Conservation (phyloP, 1,140 invertebrate species). For the Bombus pascuorum region DNA sequence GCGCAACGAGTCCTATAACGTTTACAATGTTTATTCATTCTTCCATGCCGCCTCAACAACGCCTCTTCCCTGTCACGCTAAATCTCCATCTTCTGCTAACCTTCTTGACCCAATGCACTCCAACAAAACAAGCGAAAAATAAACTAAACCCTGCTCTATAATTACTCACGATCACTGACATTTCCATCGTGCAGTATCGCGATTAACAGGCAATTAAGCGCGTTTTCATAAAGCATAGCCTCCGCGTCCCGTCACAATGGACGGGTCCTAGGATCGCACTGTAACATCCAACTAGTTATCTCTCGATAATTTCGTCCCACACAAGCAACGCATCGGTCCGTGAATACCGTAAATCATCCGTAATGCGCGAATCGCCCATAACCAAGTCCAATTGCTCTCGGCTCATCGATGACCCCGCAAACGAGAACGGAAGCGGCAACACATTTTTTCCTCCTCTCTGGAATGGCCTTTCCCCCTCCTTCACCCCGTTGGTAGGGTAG, state of each 20-base stretch:
- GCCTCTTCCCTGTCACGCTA: background rate
- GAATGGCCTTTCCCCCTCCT: background rate
- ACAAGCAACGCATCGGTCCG: constrained; percentile 18
- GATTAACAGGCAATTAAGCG: constrained; percentile 26
- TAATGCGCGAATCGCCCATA: constrained; percentile 43
- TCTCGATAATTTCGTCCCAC: constrained; percentile 44
- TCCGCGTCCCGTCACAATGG: background rate
- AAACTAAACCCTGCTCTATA: background rate
- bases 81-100: background rate
- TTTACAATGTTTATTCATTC: background rate
- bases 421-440: constrained; percentile 46
- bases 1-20: too few species aligned
- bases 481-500: too few species aligned
- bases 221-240: constrained; percentile 14
- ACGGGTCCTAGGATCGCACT: constrained; percentile 14
- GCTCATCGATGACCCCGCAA: constrained; percentile 29
- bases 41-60: background rate
- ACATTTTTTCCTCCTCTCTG: background rate
- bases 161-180: background rate
- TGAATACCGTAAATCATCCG: constrained; percentile 58
- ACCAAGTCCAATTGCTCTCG: background rate
- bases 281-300: constrained; percentile 17
- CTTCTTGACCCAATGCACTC: background rate
- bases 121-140: background rate
- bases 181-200: background rate